These are phyloP conservation scores for Syndactyla subalaris DNA, from an alignment of 2,797 vertebrate species.

Conservation along the genomic window DNA sequence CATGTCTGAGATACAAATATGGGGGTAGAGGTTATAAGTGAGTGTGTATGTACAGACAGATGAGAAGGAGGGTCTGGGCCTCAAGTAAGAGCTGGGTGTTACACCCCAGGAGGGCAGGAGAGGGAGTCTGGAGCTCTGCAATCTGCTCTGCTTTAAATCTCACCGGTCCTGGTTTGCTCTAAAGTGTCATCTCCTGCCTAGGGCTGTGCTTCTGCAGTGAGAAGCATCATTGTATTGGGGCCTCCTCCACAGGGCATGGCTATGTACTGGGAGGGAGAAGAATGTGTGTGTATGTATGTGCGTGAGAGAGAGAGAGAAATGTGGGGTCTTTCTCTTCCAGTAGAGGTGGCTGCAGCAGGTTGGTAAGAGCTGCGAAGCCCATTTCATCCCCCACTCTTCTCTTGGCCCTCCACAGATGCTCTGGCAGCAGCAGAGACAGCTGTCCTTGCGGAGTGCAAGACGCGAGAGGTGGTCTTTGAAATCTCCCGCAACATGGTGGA, in stretches of 20 bases:
- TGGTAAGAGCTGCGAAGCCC: neutral
- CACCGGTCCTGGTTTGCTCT: rapidly evolving
- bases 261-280: neutral
- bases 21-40: neutral
- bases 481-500: conserved; percentile 90
- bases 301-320: neutral
- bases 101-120: neutral
- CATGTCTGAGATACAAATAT: rapidly evolving
- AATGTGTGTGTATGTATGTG: neutral
- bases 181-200: neutral
- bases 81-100: neutral
- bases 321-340: neutral
- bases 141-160: neutral
- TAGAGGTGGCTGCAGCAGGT: neutral
- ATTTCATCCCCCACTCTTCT: neutral
- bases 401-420: neutral
- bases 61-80: neutral
- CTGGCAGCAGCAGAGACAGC: conserved; percentile 82
- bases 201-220: neutral
- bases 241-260: neutral
- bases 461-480: conserved; percentile 89
- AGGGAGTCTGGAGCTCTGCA: neutral
- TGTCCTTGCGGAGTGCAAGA: conserved; percentile 88
- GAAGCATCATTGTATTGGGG: neutral
- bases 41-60: rapidly evolving